These are phyloP conservation scores for Dicycla oo DNA, from an alignment of 2,888 invertebrate genomes.

Conservation along the genomic window DNA sequence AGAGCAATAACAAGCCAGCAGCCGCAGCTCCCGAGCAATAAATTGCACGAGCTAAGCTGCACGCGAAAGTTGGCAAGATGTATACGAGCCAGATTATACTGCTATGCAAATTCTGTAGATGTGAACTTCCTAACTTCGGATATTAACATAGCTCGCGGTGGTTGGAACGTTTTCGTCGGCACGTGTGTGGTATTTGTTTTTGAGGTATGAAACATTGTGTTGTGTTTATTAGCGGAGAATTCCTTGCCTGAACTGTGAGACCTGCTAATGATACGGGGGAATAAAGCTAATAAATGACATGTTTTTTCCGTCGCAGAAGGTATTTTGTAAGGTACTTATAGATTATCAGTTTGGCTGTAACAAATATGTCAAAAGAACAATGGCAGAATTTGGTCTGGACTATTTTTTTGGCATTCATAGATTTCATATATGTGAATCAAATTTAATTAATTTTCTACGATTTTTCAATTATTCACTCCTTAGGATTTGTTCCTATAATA, in stretches of 20 bases:
- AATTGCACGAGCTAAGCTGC: slow-evolving; percentile 57
- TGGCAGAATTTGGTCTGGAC: too few relatives aligned
- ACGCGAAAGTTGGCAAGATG: slow-evolving; percentile 56
- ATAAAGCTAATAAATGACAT: not conserved
- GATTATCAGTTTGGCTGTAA: not conserved
- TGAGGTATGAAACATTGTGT: slow-evolving; percentile 36
- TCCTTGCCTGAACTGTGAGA: not conserved
- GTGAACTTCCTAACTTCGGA: slow-evolving; percentile 65
- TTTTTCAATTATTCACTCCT: too few relatives aligned
- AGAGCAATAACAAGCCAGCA: slow-evolving; percentile 51
- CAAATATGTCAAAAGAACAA: not conserved
- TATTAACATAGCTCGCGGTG: slow-evolving; percentile 60
- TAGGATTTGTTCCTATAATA: too few relatives aligned
- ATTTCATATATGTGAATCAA: too few relatives aligned
- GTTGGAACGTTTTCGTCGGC: slow-evolving; percentile 43
- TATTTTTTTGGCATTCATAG: too few relatives aligned
- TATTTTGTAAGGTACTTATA: not conserved
- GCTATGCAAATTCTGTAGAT: slow-evolving; percentile 67
- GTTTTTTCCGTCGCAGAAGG: not conserved
- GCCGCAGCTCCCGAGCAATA: slow-evolving; percentile 50
- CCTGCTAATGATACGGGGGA: not conserved
- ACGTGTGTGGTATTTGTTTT: slow-evolving; percentile 57
- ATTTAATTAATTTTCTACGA: too few relatives aligned
- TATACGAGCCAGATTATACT: slow-evolving; percentile 62
- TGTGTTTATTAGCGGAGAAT: slow-evolving; percentile 38